A percentile compares a stretch with the other conserved stretches of the same genome.
These are phyloP conservation scores for Apamea epomidion DNA, from an alignment of 2,888 invertebrate species.

Conservation along the genomic window DNA sequence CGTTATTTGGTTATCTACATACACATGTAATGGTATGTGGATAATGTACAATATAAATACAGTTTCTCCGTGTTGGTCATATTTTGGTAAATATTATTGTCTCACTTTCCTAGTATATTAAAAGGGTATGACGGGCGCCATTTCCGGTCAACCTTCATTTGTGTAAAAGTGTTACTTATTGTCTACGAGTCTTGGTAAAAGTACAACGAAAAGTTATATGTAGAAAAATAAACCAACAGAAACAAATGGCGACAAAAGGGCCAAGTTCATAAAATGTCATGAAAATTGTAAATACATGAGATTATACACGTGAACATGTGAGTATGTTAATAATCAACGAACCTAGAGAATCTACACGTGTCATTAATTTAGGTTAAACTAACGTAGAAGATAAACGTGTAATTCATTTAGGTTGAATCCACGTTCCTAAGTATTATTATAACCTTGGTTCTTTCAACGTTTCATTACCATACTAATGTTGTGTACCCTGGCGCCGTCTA, in stretches of 20 bases:
- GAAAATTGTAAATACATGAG: background rate
- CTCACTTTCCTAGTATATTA: background rate
- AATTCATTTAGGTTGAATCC: conserved; percentile 15
- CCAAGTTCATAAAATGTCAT: background rate
- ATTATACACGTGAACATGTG: background rate
- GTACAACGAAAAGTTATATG: background rate
- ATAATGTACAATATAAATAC: conserved; percentile 9
- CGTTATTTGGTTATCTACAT: conserved; percentile 37
- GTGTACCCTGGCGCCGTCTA: conserved; percentile 28
- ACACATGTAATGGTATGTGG: background rate
- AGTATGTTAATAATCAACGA: background rate
- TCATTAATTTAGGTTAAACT: background rate
- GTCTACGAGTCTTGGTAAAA: background rate
- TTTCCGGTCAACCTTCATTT: background rate
- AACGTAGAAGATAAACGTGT: conserved; percentile 4
- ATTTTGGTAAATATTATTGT: background rate
- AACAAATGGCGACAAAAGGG: background rate
- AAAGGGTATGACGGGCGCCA: background rate
- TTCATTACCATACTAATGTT: conserved; percentile 43
- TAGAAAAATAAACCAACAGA: background rate
- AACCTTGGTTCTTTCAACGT: conserved; percentile 46
- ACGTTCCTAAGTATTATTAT: background rate
- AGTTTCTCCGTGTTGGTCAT: background rate
- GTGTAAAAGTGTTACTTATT: background rate
- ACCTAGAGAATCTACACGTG: background rate